Evolutionary conservation across 2,888 invertebrate genomes (phyloP).

Genomic region (Trileptium ribeirensis): DNA sequence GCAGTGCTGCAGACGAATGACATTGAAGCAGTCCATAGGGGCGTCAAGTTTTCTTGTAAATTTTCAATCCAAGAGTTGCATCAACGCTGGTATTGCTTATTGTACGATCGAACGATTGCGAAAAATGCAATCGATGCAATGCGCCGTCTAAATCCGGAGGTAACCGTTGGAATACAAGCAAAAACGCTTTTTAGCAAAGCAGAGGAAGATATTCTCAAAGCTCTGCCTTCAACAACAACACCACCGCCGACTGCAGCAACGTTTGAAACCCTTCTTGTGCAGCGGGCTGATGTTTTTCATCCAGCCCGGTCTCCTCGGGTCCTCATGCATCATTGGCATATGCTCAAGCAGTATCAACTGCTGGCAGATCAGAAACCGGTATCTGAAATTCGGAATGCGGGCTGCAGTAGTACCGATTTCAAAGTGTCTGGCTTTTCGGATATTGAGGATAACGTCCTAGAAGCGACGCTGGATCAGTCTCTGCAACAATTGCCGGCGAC

Average conservation of each 20-base stretch:
- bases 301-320: constrained; percentile 76
- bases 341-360: constrained; percentile 81
- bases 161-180: constrained; percentile 75
- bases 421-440: too few species aligned
- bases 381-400: too few species aligned
- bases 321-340: constrained; percentile 79
- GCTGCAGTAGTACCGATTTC: too few species aligned
- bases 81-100: constrained; percentile 86
- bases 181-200: constrained; percentile 78
- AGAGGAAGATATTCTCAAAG: constrained; percentile 77
- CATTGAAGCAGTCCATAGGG: constrained; percentile 67
- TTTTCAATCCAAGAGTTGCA: constrained; percentile 87
- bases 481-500: too few species aligned
- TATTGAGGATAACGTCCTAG: too few species aligned
- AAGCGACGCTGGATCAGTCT: too few species aligned
- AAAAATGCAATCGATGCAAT: constrained; percentile 82
- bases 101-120: constrained; percentile 89
- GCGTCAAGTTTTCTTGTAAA: constrained; percentile 88
- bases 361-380: constrained; percentile 76
- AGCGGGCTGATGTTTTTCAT: constrained; percentile 77
- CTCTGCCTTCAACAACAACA: constrained; percentile 61
- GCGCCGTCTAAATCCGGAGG: constrained; percentile 83
- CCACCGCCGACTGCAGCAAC: constrained; percentile 60
- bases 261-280: constrained; percentile 75
- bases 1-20: constrained; percentile 75